These are phyloP conservation scores for Drosophila truncata DNA, from an alignment of 1,140 invertebrate genomes.

Conservation along the genomic window DNA sequence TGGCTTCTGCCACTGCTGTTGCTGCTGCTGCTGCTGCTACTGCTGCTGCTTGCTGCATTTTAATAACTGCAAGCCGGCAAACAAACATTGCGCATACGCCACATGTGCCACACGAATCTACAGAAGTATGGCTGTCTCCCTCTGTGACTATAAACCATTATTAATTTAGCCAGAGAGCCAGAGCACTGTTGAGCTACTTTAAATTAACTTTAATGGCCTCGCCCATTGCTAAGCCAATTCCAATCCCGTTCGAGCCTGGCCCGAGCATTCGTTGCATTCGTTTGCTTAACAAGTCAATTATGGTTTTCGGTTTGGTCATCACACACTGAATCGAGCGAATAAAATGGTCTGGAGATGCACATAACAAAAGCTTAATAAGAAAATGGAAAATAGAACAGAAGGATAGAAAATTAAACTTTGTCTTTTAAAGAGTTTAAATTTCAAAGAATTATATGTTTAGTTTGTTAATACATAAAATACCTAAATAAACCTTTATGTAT, in stretches of 20 bases:
- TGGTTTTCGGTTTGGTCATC: slow-evolving; percentile 39
- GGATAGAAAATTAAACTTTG: background rate
- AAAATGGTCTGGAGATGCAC: background rate
- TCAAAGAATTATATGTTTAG: too few species aligned
- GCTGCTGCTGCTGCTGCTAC: background rate
- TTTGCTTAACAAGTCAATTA: slow-evolving; percentile 78
- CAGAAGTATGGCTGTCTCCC: slow-evolving; percentile 15
- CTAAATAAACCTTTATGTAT: background rate
- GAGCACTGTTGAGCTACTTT: slow-evolving; percentile 54
- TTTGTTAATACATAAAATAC: too few species aligned
- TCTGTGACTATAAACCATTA: slow-evolving; percentile 64
- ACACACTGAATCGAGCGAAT: background rate
- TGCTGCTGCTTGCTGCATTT: slow-evolving; percentile 58
- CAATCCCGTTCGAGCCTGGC: slow-evolving; percentile 45
- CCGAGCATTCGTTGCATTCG: slow-evolving; percentile 54
- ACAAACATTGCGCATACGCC: slow-evolving; percentile 76
- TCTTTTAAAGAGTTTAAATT: background rate
- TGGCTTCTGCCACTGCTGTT: slow-evolving; percentile 9
- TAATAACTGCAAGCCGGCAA: slow-evolving; percentile 72
- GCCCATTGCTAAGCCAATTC: slow-evolving; percentile 62
- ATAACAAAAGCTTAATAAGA: background rate
- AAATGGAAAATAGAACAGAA: background rate
- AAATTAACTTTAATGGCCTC: slow-evolving; percentile 72
- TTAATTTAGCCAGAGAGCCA: slow-evolving; percentile 71
- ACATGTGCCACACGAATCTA: slow-evolving; percentile 51